Evolutionary conservation across 2,888 invertebrate genomes (phyloP).

Genomic region (Drosophila peninsularis): DNA sequence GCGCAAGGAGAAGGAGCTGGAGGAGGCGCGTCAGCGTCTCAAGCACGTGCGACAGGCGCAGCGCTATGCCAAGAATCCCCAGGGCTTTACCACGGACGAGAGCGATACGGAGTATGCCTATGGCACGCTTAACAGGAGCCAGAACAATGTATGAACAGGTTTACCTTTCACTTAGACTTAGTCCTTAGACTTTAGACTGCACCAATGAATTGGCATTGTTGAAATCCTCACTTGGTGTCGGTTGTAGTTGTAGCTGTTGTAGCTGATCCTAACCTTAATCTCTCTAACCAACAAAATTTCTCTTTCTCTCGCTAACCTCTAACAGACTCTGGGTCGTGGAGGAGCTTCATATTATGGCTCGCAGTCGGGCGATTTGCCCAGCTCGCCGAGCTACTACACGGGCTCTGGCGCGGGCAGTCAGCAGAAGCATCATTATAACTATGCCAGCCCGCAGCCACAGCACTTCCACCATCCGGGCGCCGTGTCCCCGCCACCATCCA

Average conservation of each 20-base stretch:
- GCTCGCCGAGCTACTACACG: conserved; percentile 81
- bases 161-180: conserved; percentile 8
- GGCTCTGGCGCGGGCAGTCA: conserved; percentile 63
- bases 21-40: conserved; percentile 95
- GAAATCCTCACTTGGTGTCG: conserved; percentile 60
- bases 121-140: conserved; percentile 80
- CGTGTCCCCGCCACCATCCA: conserved; percentile 82
- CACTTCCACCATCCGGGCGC: conserved; percentile 84
- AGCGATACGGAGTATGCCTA: conserved; percentile 87
- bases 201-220: conserved; percentile 62
- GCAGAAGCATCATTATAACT: conserved; percentile 79
- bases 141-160: conserved; percentile 82
- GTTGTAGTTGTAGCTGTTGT: conserved; percentile 26
- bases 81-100: conserved; percentile 85
- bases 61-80: conserved; percentile 90
- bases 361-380: conserved; percentile 76
- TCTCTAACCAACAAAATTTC: conserved; percentile 59
- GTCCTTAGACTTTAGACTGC: conserved; percentile 30
- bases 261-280: conserved; percentile 44
- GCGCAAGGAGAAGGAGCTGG: conserved; percentile 96
- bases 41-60: conserved; percentile 97
- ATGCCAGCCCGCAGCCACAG: conserved; percentile 80
- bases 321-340: conserved; percentile 83
- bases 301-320: conserved; percentile 60
- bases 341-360: conserved; percentile 71